phyloP scores from a whole-genome alignment of 1,140 invertebrate species.

The Mycetomoellerius zeteki region DNA sequence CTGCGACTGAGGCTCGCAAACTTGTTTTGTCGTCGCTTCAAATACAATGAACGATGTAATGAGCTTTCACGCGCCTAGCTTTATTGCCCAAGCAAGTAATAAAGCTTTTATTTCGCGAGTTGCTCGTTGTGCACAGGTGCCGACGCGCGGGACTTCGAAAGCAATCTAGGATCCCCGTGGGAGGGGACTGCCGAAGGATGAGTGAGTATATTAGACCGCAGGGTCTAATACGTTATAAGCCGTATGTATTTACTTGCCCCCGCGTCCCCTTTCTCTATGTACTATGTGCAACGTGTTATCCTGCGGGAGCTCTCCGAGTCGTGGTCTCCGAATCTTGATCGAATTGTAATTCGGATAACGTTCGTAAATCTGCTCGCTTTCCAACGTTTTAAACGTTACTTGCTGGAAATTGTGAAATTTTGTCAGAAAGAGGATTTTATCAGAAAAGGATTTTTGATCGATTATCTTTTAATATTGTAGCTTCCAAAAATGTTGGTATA shows the following conservation, averaged over 20 bases:
- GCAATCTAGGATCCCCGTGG: conserved; percentile 42
- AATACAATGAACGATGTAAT: conserved; percentile 50
- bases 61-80: conserved; percentile 38
- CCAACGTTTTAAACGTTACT: neutral
- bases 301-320: conserved; percentile 2
- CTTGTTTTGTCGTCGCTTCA: conserved; percentile 6
- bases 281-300: conserved; percentile 37
- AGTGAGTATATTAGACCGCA: conserved; percentile 68
- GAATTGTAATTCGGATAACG: conserved; percentile 35
- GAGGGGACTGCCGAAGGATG: conserved; percentile 31
- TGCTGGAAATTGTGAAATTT: neutral
- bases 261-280: neutral
- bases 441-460: neutral
- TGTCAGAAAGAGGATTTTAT: neutral
- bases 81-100: conserved; percentile 56
- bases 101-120: conserved; percentile 59
- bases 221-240: conserved; percentile 70
- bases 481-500: neutral
- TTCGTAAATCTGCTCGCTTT: conserved; percentile 28
- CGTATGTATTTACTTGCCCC: conserved; percentile 56
- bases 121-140: conserved; percentile 42
- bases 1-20: neutral
- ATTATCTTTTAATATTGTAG: conserved; percentile 22
- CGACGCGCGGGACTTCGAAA: conserved; percentile 38
- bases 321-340: conserved; percentile 29